Evolutionary conservation across 1,140 invertebrate genomes (phyloP).

Genomic region (Neoseiulus cucumeris): DNA sequence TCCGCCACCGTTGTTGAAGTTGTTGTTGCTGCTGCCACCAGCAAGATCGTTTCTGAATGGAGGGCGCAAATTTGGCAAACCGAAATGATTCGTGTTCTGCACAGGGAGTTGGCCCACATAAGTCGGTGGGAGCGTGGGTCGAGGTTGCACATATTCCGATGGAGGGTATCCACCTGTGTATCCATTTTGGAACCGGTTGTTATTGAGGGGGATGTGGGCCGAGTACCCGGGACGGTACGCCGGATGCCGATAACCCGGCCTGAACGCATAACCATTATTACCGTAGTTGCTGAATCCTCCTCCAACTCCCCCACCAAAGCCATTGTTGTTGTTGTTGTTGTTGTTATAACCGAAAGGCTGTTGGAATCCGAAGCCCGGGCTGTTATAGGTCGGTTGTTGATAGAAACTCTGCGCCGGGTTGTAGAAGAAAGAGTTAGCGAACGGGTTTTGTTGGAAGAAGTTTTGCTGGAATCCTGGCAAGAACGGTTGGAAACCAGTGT

Average conservation of each 20-base stretch:
- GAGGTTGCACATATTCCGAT: not conserved
- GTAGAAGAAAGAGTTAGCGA: constrained; percentile 6
- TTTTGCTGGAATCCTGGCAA: not conserved
- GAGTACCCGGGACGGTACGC: not conserved
- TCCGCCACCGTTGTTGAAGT: too few species aligned
- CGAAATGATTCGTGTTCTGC: not conserved
- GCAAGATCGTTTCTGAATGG: not conserved
- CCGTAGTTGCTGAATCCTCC: not conserved
- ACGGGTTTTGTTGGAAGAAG: constrained; percentile 7
- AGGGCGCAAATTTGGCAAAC: not conserved
- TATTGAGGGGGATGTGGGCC: not conserved
- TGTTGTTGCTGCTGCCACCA: too few species aligned
- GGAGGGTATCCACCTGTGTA: not conserved
- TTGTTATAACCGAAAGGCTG: not conserved
- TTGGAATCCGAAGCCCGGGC: not conserved
- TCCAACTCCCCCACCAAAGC: not conserved
- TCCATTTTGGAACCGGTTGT: not conserved
- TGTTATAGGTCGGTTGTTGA: not conserved
- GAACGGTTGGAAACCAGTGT: not conserved
- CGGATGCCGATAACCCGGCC: not conserved
- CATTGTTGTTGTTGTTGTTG: not conserved
- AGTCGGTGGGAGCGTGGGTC: not conserved
- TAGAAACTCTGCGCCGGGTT: not conserved
- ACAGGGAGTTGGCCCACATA: not conserved
- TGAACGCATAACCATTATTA: constrained; percentile 10